Conservation (phyloP, 2,888 invertebrate genomes). For the Tetramorium bicarinatum region DNA sequence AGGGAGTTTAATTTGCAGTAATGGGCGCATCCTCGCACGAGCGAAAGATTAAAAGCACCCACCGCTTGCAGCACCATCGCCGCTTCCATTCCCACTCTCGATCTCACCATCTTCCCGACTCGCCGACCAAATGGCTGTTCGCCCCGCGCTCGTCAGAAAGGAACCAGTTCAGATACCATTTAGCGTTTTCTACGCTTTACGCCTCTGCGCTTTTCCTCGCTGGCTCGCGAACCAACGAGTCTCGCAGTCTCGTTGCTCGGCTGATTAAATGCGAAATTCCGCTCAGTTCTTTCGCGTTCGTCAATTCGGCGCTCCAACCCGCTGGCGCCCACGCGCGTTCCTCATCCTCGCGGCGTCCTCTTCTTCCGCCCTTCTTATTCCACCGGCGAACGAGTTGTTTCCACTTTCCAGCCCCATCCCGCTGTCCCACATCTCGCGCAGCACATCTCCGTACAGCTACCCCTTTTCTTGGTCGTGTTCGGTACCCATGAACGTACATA, state of each 20-base stretch:
- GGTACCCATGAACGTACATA: constrained; percentile 42
- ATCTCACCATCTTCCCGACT: constrained; percentile 72
- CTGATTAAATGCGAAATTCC: constrained; percentile 84
- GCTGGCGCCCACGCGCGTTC: constrained; percentile 44
- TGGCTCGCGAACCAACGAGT: constrained; percentile 53
- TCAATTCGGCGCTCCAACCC: constrained; percentile 65
- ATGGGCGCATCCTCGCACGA: constrained; percentile 80
- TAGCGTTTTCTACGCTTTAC: constrained; percentile 77
- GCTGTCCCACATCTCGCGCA: constrained; percentile 3
- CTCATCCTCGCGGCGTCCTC: constrained; percentile 46
- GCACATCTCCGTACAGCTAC: constrained; percentile 34
- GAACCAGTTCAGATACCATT: constrained; percentile 78
- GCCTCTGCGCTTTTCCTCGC: constrained; percentile 59
- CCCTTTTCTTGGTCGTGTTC: constrained; percentile 38
- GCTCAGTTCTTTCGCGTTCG: constrained; percentile 76
- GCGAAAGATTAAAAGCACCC: constrained; percentile 80
- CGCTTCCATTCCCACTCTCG: constrained; percentile 53
- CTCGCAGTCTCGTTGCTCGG: constrained; percentile 75
- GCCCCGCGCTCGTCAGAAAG: constrained; percentile 70
- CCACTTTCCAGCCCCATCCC: constrained; percentile 22
- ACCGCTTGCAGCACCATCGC: constrained; percentile 57
- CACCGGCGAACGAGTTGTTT: constrained; percentile 62
- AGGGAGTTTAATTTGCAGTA: constrained; percentile 81
- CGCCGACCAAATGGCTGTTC: constrained; percentile 76
- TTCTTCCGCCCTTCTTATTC: constrained; percentile 63